These are phyloP conservation scores for Nyleta sp. DNA, from an alignment of 2,888 invertebrate genomes.

Conservation along the genomic window DNA sequence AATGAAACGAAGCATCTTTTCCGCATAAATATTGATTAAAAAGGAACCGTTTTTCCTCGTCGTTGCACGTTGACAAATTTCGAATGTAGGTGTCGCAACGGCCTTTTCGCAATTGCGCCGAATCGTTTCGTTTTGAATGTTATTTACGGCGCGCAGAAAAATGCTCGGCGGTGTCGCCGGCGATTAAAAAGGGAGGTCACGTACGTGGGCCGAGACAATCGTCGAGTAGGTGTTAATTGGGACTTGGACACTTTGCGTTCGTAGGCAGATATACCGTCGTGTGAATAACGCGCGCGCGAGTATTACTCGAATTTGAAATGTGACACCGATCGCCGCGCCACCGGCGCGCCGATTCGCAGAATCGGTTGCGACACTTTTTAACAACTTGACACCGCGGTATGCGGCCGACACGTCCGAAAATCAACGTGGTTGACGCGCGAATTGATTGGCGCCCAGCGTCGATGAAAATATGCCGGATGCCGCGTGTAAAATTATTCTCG, in stretches of 20 bases:
- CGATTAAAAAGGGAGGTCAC: slow-evolving; percentile 63
- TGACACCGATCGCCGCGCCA: slow-evolving; percentile 51
- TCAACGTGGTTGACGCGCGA: background rate
- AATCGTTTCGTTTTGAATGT: slow-evolving; percentile 38
- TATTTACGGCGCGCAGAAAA: slow-evolving; percentile 53
- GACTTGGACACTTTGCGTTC: slow-evolving; percentile 64
- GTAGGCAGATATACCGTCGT: slow-evolving; percentile 60
- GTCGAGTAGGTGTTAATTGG: slow-evolving; percentile 66
- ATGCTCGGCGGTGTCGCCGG: slow-evolving; percentile 39
- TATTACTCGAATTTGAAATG: slow-evolving; percentile 64
- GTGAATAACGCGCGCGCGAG: slow-evolving; percentile 59
- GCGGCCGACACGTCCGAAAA: background rate
- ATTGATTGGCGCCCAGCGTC: slow-evolving; percentile 5
- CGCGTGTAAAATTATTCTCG: slow-evolving; percentile 46
- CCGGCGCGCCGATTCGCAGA: slow-evolving; percentile 37
- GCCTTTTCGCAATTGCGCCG: slow-evolving; percentile 27
- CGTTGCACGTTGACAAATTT: slow-evolving; percentile 8
- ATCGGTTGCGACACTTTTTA: slow-evolving; percentile 41
- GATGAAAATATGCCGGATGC: slow-evolving; percentile 26
- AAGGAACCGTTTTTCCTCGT: background rate
- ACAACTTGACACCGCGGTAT: slow-evolving; percentile 16
- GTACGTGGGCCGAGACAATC: slow-evolving; percentile 63
- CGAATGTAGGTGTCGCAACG: slow-evolving; percentile 10
- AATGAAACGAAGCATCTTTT: no score
- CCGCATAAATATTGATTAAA: no score